Conservation (phyloP, 2,113 vertebrate species). For the Ochotona curzoniae region DNA sequence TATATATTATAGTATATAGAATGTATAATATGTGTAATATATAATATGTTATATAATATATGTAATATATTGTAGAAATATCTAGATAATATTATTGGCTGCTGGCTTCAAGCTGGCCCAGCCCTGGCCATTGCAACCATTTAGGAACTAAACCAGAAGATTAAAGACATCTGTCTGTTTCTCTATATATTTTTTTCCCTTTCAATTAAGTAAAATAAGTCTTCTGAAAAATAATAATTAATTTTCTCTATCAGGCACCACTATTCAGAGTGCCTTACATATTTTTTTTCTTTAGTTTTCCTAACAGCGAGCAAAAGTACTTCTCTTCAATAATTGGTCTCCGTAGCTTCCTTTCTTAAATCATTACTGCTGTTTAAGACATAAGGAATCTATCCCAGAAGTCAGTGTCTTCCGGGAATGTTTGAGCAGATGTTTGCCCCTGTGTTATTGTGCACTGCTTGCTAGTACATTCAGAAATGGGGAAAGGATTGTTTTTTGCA, state of each 20-base stretch:
- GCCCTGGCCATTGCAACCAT: too few relatives aligned
- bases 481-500: not conserved
- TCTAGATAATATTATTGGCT: too few relatives aligned
- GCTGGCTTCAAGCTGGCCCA: too few relatives aligned
- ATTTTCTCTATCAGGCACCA: not conserved
- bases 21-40: too few relatives aligned
- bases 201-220: too few relatives aligned
- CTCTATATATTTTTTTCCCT: too few relatives aligned
- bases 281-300: slow-evolving; percentile 2
- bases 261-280: not conserved
- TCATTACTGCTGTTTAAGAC: not conserved
- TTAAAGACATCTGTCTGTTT: too few relatives aligned
- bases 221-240: not conserved
- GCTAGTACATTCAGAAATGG: not conserved
- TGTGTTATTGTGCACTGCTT: not conserved
- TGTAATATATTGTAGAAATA: too few relatives aligned
- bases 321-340: not conserved
- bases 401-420: not conserved
- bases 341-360: not conserved
- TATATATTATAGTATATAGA: too few relatives aligned
- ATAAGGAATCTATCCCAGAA: not conserved
- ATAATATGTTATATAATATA: too few relatives aligned
- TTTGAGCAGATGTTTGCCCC: not conserved
- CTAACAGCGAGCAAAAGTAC: not conserved
- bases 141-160: too few relatives aligned